Evolutionary conservation across 2,113 vertebrate species (phyloP).

Genomic region (Chlorodrepanis virens): DNA sequence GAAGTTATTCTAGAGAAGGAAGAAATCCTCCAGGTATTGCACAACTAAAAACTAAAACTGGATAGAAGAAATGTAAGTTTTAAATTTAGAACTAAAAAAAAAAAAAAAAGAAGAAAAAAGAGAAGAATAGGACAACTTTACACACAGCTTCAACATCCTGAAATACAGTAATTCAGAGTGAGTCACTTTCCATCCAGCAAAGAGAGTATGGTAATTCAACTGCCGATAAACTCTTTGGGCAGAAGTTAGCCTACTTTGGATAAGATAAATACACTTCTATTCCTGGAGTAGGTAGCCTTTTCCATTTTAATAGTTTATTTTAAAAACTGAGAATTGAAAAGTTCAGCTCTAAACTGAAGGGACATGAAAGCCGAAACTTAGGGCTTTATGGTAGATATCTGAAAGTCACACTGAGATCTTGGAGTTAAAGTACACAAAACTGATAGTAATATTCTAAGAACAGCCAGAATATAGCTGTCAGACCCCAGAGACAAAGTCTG

Average conservation of each 20-base stretch:
- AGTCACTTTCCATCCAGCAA: slow-evolving; percentile 28
- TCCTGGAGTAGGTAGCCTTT: background rate
- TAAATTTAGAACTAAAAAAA: background rate
- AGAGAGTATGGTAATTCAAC: slow-evolving; percentile 15
- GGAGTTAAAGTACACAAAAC: background rate
- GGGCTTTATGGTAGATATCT: background rate
- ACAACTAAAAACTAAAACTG: background rate
- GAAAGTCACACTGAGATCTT: slow-evolving; percentile 8
- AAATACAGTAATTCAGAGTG: background rate
- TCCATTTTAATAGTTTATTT: background rate
- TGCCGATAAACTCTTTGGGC: background rate
- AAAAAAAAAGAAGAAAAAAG: background rate
- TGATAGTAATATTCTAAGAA: slow-evolving; percentile 6
- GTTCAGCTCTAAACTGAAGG: slow-evolving; percentile 38
- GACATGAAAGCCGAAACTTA: background rate
- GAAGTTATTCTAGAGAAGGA: background rate
- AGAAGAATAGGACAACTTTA: background rate
- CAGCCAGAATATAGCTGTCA: background rate
- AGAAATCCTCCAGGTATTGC: background rate
- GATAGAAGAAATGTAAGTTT: background rate
- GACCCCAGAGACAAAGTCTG: slow-evolving; percentile 21
- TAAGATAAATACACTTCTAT: background rate
- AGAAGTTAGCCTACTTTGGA: background rate
- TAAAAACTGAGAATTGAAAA: slow-evolving; percentile 34
- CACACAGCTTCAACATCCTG: background rate